Conservation (phyloP, 2,113 vertebrate species). For the Chionodraco myersi region DNA sequence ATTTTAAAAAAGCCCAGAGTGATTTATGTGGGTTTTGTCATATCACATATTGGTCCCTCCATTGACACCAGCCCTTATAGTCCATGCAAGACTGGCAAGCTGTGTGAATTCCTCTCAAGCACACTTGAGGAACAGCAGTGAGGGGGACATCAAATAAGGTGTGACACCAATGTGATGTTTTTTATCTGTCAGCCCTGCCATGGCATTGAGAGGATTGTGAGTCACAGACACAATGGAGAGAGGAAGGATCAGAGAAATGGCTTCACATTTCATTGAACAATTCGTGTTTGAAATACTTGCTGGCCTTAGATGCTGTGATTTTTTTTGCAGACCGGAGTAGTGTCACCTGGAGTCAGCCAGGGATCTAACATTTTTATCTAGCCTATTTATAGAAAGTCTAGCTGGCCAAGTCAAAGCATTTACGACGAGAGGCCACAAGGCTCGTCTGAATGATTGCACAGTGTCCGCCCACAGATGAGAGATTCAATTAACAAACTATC, state of each 20-base stretch:
- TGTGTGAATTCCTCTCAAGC: not conserved
- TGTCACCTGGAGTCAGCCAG: conserved; percentile 27
- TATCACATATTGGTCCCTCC: conserved; percentile 32
- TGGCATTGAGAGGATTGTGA: conserved; percentile 45
- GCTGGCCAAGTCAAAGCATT: conserved; percentile 47
- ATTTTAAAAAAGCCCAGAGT: conserved; percentile 37
- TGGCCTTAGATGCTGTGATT: conserved; percentile 28
- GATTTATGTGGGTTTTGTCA: conserved; percentile 28
- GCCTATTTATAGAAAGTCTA: conserved; percentile 64
- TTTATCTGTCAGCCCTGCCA: conserved; percentile 34
- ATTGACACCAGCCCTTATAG: conserved; percentile 29
- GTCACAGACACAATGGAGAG: conserved; percentile 12
- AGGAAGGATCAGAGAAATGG: not conserved
- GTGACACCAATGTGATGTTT: conserved; percentile 35
- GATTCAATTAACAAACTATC: conserved; percentile 60
- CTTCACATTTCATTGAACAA: conserved; percentile 25
- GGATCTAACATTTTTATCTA: conserved; percentile 53
- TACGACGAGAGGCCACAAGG: conserved; percentile 34
- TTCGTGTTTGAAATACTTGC: conserved; percentile 19
- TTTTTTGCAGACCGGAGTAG: conserved; percentile 49
- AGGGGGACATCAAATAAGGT: conserved; percentile 26
- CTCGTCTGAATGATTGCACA: conserved; percentile 22
- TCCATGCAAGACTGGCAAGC: not conserved
- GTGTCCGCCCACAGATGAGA: conserved; percentile 27
- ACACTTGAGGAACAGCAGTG: not conserved